Percentiles rank a stretch among this genome's conserved stretches.
Evolutionary conservation across 2,888 invertebrate species (phyloP).

Genomic region (Anodontia alba): DNA sequence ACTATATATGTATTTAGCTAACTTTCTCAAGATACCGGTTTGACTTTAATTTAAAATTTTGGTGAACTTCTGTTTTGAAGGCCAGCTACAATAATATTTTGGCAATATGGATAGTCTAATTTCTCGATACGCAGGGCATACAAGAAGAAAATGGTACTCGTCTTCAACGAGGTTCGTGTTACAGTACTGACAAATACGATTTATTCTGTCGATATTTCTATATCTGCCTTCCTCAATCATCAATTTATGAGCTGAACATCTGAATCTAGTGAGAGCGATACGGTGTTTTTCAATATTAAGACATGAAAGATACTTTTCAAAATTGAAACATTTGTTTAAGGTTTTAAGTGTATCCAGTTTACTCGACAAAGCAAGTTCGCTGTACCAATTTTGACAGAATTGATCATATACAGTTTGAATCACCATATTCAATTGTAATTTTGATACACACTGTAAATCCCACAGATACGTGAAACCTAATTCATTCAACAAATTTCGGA

Average conservation of each 20-base stretch:
- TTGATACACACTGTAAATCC: neutral
- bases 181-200: conserved; percentile 22
- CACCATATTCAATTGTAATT: neutral
- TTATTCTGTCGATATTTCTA: conserved; percentile 18
- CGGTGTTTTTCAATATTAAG: neutral
- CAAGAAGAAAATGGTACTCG: conserved; percentile 22
- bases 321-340: neutral
- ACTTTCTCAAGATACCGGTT: neutral
- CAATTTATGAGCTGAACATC: conserved; percentile 25
- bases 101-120: conserved; percentile 8
- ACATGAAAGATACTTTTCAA: conserved; percentile 7
- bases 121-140: conserved; percentile 15
- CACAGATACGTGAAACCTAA: neutral
- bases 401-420: neutral
- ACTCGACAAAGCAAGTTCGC: neutral
- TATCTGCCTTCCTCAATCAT: conserved; percentile 27
- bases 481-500: neutral
- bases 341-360: neutral
- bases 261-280: conserved; percentile 23
- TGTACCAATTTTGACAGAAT: neutral
- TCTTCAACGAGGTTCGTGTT: conserved; percentile 20
- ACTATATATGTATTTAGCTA: conserved; percentile 3
- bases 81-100: conserved; percentile 4
- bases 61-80: neutral
- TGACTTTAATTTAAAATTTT: neutral